A percentile compares a stretch with the other conserved stretches of the same genome.
Conservation (phyloP, 2,888 invertebrate species). For the Anthoptus insignis region DNA sequence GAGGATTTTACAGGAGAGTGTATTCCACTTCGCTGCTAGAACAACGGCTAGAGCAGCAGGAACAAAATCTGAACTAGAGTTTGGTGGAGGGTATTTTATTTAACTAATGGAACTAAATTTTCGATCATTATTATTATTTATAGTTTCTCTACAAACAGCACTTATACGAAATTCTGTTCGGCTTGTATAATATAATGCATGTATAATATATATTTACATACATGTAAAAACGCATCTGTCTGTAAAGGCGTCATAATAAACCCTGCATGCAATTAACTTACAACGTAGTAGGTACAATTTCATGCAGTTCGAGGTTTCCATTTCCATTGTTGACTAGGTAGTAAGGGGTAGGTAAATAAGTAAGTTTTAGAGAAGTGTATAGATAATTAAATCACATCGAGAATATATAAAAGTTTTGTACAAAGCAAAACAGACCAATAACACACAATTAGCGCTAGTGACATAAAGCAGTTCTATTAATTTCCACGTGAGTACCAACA, state of each 20-base stretch:
- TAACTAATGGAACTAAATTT: no score
- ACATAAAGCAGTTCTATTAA: slow-evolving; percentile 27
- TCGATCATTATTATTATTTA: no score
- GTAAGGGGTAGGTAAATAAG: neutral
- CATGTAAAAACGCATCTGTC: neutral
- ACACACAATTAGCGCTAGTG: slow-evolving; percentile 52
- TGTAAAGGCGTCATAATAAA: neutral
- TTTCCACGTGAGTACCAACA: slow-evolving; percentile 20
- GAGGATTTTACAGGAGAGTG: no score
- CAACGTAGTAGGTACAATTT: neutral
- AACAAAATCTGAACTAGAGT: no score
- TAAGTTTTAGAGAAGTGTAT: neutral
- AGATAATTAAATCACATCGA: slow-evolving; percentile 36
- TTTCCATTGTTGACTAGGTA: neutral
- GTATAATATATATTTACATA: no score
- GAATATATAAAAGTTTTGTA: slow-evolving; percentile 12
- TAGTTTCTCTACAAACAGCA: no score
- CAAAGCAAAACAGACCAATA: slow-evolving; percentile 34
- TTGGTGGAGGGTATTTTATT: no score
- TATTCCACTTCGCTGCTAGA: no score
- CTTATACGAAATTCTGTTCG: no score
- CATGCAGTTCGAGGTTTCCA: neutral
- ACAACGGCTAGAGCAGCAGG: no score
- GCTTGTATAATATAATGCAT: no score
- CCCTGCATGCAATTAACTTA: slow-evolving; percentile 11